These are phyloP conservation scores for Zygaena filipendulae DNA, from an alignment of 2,888 invertebrate species.

Conservation along the genomic window DNA sequence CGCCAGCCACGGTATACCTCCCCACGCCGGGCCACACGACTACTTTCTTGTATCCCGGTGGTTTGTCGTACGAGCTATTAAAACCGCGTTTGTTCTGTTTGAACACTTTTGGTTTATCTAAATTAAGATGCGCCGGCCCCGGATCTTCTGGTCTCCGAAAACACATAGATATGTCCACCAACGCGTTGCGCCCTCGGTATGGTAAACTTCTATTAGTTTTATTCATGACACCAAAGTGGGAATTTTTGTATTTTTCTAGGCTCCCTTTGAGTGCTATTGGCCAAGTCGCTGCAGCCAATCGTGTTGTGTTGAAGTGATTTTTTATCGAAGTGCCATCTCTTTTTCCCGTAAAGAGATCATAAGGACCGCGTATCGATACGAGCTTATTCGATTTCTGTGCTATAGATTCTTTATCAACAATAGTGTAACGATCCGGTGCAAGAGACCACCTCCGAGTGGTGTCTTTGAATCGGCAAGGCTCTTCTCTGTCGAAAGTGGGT, in stretches of 20 bases:
- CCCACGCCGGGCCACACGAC: slow-evolving; percentile 55
- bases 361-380: slow-evolving; percentile 46
- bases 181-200: slow-evolving; percentile 49
- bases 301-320: slow-evolving; percentile 54
- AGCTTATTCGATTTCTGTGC: slow-evolving; percentile 42
- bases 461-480: slow-evolving; percentile 45
- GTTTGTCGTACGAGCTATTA: slow-evolving; percentile 45
- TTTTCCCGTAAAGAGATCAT: slow-evolving; percentile 57
- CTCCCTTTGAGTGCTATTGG: slow-evolving; percentile 36
- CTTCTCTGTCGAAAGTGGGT: slow-evolving; percentile 41
- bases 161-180: slow-evolving; percentile 59
- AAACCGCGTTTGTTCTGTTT: slow-evolving; percentile 33
- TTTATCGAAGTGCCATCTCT: slow-evolving; percentile 59
- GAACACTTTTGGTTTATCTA: slow-evolving; percentile 26
- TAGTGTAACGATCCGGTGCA: slow-evolving; percentile 44
- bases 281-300: slow-evolving; percentile 39
- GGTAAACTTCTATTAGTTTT: slow-evolving; percentile 37
- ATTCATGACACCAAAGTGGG: slow-evolving; percentile 43
- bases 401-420: slow-evolving; percentile 39
- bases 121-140: slow-evolving; percentile 55
- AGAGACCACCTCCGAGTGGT: slow-evolving; percentile 34
- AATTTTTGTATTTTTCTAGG: slow-evolving; percentile 37
- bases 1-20: slow-evolving; percentile 27
- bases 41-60: slow-evolving; percentile 37
- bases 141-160: slow-evolving; percentile 56